Conservation (phyloP, 2,888 invertebrate species). For the Pimpla rufipes region DNA sequence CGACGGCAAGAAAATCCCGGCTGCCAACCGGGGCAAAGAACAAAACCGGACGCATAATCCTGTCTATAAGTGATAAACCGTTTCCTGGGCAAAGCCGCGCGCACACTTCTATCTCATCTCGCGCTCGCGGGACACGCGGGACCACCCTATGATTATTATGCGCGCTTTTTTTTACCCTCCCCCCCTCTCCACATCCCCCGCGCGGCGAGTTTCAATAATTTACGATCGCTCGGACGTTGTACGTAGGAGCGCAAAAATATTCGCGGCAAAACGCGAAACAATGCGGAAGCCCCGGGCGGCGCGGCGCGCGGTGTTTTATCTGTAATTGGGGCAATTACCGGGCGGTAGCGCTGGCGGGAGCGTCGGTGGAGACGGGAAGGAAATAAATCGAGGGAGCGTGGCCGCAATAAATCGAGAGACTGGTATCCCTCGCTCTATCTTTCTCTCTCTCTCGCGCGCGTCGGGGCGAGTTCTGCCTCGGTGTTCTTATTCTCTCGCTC, state of each 20-base stretch:
- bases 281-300: slow-evolving; percentile 53
- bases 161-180: slow-evolving; percentile 6
- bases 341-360: slow-evolving; percentile 48
- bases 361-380: slow-evolving; percentile 56
- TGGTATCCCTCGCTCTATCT: slow-evolving; percentile 43
- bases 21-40: slow-evolving; percentile 12
- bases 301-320: slow-evolving; percentile 60
- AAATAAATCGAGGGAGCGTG: slow-evolving; percentile 68
- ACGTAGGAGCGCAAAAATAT: slow-evolving; percentile 24
- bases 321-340: slow-evolving; percentile 64
- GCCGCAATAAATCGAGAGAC: slow-evolving; percentile 67
- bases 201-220: slow-evolving; percentile 43
- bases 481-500: slow-evolving; percentile 28
- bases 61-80: slow-evolving; percentile 52
- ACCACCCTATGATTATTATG: slow-evolving; percentile 47
- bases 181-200: neutral
- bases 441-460: too few species aligned
- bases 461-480: slow-evolving; percentile 39
- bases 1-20: slow-evolving; percentile 33
- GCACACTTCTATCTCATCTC: slow-evolving; percentile 37
- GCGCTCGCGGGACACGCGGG: slow-evolving; percentile 5
- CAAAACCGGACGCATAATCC: slow-evolving; percentile 60
- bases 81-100: slow-evolving; percentile 42
- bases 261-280: slow-evolving; percentile 46
- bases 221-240: slow-evolving; percentile 26